Conservation (phyloP, 2,113 vertebrate genomes). For the Barbus barbus region DNA sequence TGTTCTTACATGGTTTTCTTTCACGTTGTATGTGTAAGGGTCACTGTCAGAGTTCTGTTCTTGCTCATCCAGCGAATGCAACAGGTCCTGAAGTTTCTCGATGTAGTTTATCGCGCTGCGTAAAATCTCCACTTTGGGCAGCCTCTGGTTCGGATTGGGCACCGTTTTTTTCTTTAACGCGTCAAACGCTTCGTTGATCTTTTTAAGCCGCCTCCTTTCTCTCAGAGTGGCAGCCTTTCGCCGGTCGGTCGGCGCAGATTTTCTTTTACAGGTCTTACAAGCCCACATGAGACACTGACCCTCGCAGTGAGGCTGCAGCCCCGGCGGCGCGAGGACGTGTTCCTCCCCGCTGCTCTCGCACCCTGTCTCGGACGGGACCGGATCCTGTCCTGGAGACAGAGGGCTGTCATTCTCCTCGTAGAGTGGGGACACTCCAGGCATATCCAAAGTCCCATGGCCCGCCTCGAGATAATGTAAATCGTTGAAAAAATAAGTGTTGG, state of each 20-base stretch:
- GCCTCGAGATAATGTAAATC: conserved; percentile 86
- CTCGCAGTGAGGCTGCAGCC: conserved; percentile 88
- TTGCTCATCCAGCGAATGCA: conserved; percentile 90
- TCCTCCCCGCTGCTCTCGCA: conserved; percentile 92
- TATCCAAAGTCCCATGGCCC: conserved; percentile 89
- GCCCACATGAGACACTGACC: conserved; percentile 97
- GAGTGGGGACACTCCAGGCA: conserved; percentile 87
- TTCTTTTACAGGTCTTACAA: conserved; percentile 95
- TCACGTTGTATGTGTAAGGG: conserved; percentile 74
- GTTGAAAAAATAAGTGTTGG: conserved; percentile 92
- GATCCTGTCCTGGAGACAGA: conserved; percentile 85
- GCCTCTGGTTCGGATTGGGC: conserved; percentile 93
- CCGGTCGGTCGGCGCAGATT: conserved; percentile 90
- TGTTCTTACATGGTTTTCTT: conserved; percentile 83
- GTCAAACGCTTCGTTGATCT: conserved; percentile 98
- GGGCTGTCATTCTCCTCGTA: conserved; percentile 87
- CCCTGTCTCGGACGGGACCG: conserved; percentile 82
- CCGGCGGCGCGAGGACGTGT: conserved; percentile 90
- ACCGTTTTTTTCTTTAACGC: conserved; percentile 92
- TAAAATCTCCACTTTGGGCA: conserved; percentile 98
- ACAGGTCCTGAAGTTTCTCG: conserved; percentile 90
- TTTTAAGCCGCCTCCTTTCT: conserved; percentile 91
- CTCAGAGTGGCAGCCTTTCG: conserved; percentile 93
- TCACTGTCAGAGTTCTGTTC: conserved; percentile 81
- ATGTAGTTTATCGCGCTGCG: conserved; percentile 97